Percentiles rank a stretch among this genome's conserved stretches.
Conservation (phyloP, 1,140 invertebrate species). For the Cydia pomonella region DNA sequence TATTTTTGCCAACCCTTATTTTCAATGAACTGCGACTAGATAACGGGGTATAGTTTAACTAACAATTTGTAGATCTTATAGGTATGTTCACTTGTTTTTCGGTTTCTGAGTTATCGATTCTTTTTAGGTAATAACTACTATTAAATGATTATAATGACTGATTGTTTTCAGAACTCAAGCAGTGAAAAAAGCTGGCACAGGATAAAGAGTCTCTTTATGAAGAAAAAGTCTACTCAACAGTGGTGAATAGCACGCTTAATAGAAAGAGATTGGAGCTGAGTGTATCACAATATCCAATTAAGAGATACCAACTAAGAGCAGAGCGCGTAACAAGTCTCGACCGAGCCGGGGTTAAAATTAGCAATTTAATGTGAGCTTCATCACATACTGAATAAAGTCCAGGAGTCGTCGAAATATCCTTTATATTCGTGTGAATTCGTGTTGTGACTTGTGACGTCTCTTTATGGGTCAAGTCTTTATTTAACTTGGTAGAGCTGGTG, state of each 20-base stretch:
- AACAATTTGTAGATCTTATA: no score
- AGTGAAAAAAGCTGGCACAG: no score
- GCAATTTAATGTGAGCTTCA: slow-evolving; percentile 3
- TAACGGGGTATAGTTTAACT: no score
- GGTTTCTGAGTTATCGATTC: no score
- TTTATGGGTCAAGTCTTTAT: background rate
- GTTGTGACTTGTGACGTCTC: background rate
- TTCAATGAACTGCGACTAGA: no score
- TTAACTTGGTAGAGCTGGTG: background rate
- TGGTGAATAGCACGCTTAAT: background rate
- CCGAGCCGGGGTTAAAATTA: background rate
- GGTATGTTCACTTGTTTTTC: no score
- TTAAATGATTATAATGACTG: no score
- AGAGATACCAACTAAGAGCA: slow-evolving; percentile 8
- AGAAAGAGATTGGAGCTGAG: background rate
- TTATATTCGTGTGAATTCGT: background rate
- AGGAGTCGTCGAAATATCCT: background rate
- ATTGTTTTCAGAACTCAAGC: no score
- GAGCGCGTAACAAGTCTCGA: background rate
- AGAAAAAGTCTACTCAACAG: background rate
- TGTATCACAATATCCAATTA: slow-evolving; percentile 6
- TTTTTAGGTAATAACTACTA: no score
- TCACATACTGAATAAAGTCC: background rate
- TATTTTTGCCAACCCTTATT: no score
- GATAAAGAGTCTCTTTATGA: no score